A percentile compares a stretch with the other conserved stretches of the same genome.
Evolutionary conservation across 1,140 invertebrate species (phyloP).

Genomic region (Drosophila sproati): DNA sequence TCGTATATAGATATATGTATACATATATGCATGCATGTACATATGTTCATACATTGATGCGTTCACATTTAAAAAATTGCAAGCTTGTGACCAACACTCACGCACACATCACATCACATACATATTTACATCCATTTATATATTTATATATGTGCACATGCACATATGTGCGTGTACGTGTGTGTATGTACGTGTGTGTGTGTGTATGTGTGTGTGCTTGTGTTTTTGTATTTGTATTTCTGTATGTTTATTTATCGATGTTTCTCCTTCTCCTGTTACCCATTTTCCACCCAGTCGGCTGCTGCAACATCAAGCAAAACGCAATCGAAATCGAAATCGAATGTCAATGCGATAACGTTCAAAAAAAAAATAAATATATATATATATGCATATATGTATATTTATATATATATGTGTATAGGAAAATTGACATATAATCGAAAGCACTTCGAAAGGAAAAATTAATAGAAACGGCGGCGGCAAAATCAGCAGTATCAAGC

Average conservation of each 20-base stretch:
- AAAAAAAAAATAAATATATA: background rate
- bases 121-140: conserved; percentile 10
- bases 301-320: conserved; percentile 30
- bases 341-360: conserved; percentile 38
- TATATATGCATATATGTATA: no score
- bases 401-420: no score
- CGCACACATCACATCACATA: background rate
- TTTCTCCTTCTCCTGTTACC: conserved; percentile 37
- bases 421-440: background rate
- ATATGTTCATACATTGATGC: conserved; percentile 1
- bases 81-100: conserved; percentile 44
- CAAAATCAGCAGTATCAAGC: conserved; percentile 20
- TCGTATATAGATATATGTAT: conserved; percentile 1
- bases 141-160: conserved; percentile 9
- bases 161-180: conserved; percentile 16
- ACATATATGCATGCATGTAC: conserved; percentile 4
- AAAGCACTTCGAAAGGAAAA: background rate
- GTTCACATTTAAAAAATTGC: conserved; percentile 35
- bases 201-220: no score
- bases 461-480: conserved; percentile 18
- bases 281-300: conserved; percentile 37
- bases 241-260: conserved; percentile 48
- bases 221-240: background rate
- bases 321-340: conserved; percentile 44
- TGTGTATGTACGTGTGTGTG: background rate